phyloP scores from a whole-genome alignment of 2,113 vertebrate genomes.

The Martes martes region DNA sequence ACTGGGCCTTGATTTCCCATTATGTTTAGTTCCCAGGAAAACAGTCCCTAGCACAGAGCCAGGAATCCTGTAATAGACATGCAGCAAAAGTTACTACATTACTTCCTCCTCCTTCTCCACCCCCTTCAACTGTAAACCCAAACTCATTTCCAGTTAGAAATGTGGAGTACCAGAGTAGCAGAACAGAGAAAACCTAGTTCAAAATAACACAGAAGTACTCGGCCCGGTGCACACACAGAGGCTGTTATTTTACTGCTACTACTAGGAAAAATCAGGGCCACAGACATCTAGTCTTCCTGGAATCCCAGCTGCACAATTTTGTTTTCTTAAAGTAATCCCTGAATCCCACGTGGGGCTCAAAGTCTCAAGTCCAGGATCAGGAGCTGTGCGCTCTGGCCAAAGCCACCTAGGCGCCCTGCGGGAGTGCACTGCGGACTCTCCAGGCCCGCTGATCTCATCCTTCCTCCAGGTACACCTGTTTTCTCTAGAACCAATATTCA shows the following conservation, averaged over 20 bases:
- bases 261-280: background rate
- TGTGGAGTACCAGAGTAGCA: background rate
- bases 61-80: background rate
- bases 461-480: background rate
- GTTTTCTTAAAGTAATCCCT: background rate
- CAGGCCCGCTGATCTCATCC: background rate
- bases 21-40: background rate
- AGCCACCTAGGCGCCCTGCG: background rate
- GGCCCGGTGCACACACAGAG: fast-evolving
- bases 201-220: background rate
- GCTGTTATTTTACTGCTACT: background rate
- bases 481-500: background rate
- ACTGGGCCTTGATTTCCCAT: background rate
- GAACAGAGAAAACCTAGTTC: background rate
- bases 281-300: background rate
- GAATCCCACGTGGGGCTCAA: background rate
- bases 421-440: background rate
- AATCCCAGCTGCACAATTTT: background rate
- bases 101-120: background rate
- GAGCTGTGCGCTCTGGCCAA: background rate
- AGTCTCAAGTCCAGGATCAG: background rate
- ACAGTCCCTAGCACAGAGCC: background rate
- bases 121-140: background rate
- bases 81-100: too few relatives aligned
- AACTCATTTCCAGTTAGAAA: background rate